Evolutionary conservation across 2,113 vertebrate species (phyloP).

Genomic region (Colinus virginianus): DNA sequence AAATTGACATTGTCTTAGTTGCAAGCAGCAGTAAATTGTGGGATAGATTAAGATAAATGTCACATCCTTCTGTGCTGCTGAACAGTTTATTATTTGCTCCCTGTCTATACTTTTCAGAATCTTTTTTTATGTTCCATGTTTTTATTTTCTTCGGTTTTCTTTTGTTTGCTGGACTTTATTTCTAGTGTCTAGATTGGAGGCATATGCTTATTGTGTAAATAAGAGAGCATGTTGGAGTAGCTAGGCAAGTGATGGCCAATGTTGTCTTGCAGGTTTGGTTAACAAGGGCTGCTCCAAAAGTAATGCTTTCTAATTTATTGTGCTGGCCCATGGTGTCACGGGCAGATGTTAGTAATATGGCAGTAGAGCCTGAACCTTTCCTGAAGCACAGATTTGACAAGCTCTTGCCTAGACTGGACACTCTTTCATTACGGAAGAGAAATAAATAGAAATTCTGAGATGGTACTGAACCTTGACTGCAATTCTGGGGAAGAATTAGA

Average conservation of each 20-base stretch:
- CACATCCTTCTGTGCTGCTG: background rate
- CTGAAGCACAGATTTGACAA: background rate
- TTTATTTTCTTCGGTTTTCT: background rate
- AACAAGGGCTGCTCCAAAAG: background rate
- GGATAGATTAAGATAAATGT: background rate
- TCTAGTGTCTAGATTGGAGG: background rate
- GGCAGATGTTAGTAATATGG: background rate
- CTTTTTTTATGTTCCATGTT: background rate
- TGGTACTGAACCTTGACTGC: background rate
- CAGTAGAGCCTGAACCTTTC: background rate
- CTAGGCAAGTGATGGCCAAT: background rate
- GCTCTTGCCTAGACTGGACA: background rate
- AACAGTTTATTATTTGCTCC: background rate
- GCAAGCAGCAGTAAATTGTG: background rate
- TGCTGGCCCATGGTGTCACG: background rate
- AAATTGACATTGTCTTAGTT: background rate
- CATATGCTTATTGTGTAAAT: background rate
- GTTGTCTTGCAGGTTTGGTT: background rate
- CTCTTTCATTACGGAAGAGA: background rate
- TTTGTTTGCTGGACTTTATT: background rate
- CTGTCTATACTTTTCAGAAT: background rate
- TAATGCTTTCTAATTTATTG: background rate
- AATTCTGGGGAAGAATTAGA: background rate
- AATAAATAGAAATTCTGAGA: background rate
- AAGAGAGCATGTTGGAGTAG: background rate